Evolutionary conservation across 2,113 vertebrate genomes (phyloP).

Genomic region (Odontophorus gujanensis): DNA sequence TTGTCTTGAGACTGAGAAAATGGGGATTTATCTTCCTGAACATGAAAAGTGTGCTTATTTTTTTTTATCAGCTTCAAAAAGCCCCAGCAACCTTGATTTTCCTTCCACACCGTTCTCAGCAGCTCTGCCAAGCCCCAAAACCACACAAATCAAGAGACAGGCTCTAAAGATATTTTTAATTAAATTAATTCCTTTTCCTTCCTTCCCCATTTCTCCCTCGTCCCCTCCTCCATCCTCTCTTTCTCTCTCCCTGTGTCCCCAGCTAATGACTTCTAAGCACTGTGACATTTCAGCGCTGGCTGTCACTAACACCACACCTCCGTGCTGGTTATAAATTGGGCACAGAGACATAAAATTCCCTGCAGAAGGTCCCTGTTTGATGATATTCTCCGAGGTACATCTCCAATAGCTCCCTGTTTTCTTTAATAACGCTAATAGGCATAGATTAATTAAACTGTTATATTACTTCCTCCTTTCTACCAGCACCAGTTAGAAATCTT

Average conservation of each 20-base stretch:
- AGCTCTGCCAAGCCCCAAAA: constrained; percentile 69
- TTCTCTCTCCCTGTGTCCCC: constrained; percentile 49
- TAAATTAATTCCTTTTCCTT: constrained; percentile 66
- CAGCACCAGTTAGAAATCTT: constrained; percentile 56
- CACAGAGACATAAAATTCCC: constrained; percentile 41
- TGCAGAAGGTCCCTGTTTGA: constrained; percentile 24
- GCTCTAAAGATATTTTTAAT: constrained; percentile 75
- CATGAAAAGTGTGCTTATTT: constrained; percentile 68
- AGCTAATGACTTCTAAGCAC: constrained; percentile 68
- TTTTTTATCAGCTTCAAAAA: constrained; percentile 72
- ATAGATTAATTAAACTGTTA: constrained; percentile 55
- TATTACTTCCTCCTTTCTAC: constrained; percentile 52
- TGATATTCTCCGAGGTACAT: constrained; percentile 51
- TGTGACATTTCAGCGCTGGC: constrained; percentile 73
- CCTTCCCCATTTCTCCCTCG: constrained; percentile 41
- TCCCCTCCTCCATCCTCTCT: constrained; percentile 42
- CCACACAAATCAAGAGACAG: constrained; percentile 70
- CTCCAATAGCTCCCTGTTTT: constrained; percentile 59
- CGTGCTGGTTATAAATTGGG: constrained; percentile 53
- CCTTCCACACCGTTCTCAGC: constrained; percentile 62
- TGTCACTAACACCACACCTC: constrained; percentile 66
- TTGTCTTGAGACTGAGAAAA: constrained; percentile 74
- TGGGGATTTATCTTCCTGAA: constrained; percentile 69
- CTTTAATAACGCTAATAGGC: constrained; percentile 62
- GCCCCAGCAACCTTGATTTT: constrained; percentile 69